Evolutionary conservation across 2,888 invertebrate species (phyloP).

Genomic region (Ormyrus rosae): DNA sequence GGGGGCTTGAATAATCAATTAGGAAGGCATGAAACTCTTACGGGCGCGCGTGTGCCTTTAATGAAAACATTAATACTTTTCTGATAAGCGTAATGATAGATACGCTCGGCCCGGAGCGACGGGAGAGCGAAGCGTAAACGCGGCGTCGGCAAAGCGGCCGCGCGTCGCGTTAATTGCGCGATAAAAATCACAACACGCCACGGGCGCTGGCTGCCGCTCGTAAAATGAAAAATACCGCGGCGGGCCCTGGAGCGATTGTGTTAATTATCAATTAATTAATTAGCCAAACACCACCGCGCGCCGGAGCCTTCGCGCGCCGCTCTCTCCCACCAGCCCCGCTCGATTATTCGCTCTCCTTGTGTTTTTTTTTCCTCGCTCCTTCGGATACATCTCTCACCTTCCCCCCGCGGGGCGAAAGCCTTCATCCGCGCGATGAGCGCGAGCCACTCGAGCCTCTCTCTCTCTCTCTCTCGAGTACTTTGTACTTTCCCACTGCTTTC

Average conservation of each 20-base stretch:
- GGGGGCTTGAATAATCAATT: conserved; percentile 25
- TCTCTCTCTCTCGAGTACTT: too few relatives aligned
- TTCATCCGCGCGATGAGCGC: conserved; percentile 4
- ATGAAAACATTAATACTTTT: conserved; percentile 55
- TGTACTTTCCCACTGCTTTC: background rate
- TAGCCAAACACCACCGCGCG: conserved; percentile 51
- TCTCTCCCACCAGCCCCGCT: background rate
- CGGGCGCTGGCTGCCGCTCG: conserved; percentile 58
- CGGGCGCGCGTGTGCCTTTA: conserved; percentile 27
- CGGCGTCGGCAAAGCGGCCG: conserved; percentile 70
- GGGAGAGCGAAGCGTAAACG: conserved; percentile 68
- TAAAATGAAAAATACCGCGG: conserved; percentile 66
- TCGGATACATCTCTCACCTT: background rate
- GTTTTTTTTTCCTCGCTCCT: background rate
- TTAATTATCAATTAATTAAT: conserved; percentile 69
- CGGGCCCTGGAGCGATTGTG: conserved; percentile 58
- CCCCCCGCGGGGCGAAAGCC: background rate
- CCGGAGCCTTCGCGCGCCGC: conserved; percentile 13
- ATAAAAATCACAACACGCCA: conserved; percentile 76
- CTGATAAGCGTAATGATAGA: conserved; percentile 49
- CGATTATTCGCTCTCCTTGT: background rate
- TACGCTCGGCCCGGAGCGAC: background rate
- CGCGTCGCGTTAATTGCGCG: conserved; percentile 75
- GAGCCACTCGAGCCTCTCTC: conserved; percentile 2
- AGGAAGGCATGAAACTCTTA: conserved; percentile 12